phyloP scores from a whole-genome alignment of 2,113 vertebrate species.

The Ptilorrhoa leucosticta region DNA sequence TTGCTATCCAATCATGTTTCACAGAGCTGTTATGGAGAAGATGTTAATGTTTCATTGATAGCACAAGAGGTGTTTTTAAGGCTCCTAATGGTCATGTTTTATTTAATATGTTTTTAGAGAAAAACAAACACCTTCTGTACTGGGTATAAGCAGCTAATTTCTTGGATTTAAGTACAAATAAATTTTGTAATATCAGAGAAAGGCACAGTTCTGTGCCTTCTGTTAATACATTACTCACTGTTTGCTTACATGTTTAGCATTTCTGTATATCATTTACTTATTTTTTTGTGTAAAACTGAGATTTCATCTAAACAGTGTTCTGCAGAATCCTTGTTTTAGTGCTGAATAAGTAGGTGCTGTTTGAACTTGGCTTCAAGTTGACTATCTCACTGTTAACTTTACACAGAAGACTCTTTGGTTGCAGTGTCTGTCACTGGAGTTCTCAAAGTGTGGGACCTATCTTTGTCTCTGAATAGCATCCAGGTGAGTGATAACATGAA shows the following conservation, averaged over 20 bases:
- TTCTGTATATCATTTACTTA: not conserved
- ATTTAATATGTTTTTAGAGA: not conserved
- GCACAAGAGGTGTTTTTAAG: not conserved
- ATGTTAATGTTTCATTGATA: not conserved
- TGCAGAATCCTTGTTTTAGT: not conserved
- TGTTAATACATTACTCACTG: not conserved
- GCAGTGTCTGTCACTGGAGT: slow-evolving; percentile 72
- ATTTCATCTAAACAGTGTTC: not conserved
- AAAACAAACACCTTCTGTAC: not conserved
- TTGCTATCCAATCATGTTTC: not conserved
- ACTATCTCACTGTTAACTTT: not conserved
- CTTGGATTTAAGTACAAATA: not conserved
- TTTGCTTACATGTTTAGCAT: not conserved
- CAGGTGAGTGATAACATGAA: slow-evolving; percentile 60
- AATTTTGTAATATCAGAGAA: not conserved
- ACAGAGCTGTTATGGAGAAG: not conserved
- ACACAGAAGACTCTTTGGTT: slow-evolving; percentile 76
- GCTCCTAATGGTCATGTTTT: not conserved
- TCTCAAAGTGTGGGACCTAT: slow-evolving; percentile 77
- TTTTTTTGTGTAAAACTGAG: not conserved
- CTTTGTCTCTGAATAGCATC: slow-evolving; percentile 72
- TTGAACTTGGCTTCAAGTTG: not conserved
- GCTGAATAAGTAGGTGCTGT: not conserved
- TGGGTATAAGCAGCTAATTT: not conserved
- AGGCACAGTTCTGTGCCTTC: not conserved